Evolutionary conservation across 23 tunicate genomes (phyloP), one percentile per base, ranked within the genome.

Genomic region (Phallusia fumigata): DNA sequence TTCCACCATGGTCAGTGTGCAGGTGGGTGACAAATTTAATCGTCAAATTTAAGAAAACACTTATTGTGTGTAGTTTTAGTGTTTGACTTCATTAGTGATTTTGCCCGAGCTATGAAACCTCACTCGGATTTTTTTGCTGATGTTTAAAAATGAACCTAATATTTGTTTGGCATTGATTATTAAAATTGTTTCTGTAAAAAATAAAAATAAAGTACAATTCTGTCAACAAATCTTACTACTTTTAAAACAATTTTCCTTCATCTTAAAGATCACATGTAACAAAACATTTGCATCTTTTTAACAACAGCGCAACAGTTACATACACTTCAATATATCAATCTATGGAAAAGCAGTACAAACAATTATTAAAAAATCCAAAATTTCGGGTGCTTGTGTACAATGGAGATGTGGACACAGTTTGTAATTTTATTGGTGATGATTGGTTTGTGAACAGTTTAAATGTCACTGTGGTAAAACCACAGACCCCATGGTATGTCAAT

Each of bases 401-500:
- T 36, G 86, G 86, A 35, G 86, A 83, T 34, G 75, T 80, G 35
- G 86, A 83, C 72, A 75, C 44, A 51, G 86, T 80, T 22, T 83
- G 86, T 30, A 83, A 83, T 80, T 83, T 83, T 36, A 78, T 82
- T 2, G 93, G 93, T 13, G 93, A 89, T 49, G 80, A 84, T 26
- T 89, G 93, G 93, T 89, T 89, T 53, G 93, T 89, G 52, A 80
- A 83, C 64, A 32, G 30, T 2, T 76, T 82, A 8, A 73, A 53
- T 21, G 35, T 69, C 19, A 34, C 80, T 0, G 5, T 35, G 28
- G 31, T 32, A 0, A 45, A 32, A 52, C 36, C 80, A 13, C 69
- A 15, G 0, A 19, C 58, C 36, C 86, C 86, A 26, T 83, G 86
- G 86, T 83, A 74, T n/a, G 86, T 83, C 13, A 58, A 83, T 12